Evolutionary conservation across 2,888 invertebrate species (phyloP).

Genomic region (Drosophila affinis): DNA sequence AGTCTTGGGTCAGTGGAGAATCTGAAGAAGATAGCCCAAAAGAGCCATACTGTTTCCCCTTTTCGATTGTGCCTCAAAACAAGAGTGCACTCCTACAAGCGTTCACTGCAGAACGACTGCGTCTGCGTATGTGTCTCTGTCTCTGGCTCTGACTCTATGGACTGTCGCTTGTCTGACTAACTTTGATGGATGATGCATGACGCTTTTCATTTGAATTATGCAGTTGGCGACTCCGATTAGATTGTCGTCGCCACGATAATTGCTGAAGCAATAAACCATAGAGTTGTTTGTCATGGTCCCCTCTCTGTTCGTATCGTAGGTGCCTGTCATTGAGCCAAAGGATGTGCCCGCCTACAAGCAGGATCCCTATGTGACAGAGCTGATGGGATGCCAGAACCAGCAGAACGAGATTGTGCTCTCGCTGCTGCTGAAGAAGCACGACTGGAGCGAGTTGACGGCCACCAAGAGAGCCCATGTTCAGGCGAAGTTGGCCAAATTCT

Average conservation of each 20-base stretch:
- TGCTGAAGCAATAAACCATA: neutral
- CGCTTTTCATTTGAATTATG: constrained; percentile 59
- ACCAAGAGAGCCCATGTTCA: constrained; percentile 81
- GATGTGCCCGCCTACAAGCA: constrained; percentile 78
- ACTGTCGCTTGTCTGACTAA: constrained; percentile 62
- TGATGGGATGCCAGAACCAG: constrained; percentile 79
- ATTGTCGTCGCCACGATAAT: constrained; percentile 23
- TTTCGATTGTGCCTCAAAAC: neutral
- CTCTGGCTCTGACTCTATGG: neutral
- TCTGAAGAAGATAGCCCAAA: neutral
- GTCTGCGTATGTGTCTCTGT: neutral
- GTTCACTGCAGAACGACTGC: neutral
- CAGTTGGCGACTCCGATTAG: constrained; percentile 24
- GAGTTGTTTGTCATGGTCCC: neutral
- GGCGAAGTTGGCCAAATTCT: constrained; percentile 83
- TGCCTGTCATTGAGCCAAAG: constrained; percentile 79
- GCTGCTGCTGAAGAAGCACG: constrained; percentile 80
- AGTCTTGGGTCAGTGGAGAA: neutral
- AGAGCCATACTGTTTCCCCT: neutral
- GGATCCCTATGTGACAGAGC: constrained; percentile 79
- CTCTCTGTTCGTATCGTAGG: constrained; percentile 56
- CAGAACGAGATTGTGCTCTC: constrained; percentile 82
- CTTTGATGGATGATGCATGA: constrained; percentile 73
- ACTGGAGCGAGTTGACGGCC: constrained; percentile 80
- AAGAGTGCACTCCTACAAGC: neutral